Evolutionary conservation across 2,797 vertebrate species (phyloP), one percentile per base, ranked within the genome.

Genomic region (Melanotaenia nigrans): DNA sequence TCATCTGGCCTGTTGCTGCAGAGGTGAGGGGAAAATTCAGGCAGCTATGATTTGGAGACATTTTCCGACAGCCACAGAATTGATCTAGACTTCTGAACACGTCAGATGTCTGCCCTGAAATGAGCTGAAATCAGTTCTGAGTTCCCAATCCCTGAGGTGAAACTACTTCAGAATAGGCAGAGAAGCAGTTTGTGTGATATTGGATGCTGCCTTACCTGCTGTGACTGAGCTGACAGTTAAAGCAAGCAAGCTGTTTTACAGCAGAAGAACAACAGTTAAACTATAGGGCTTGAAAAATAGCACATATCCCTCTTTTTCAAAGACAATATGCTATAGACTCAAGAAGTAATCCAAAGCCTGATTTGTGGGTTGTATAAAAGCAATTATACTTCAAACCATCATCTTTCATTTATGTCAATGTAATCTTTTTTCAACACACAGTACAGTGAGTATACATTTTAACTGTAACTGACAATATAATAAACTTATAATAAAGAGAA

Each of bases 131-230:
- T 38, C 35, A 59, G 24, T 18, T 40, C 66, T 56, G 11, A 71
- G 63, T 20, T 36, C 45, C 6, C 13, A 45, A 35, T 42, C 73
- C 38, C 61, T 20, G 12, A 49, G 57, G 56, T 67, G 60, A 60
- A 61, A 55, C 72, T 32, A 72, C 60, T 69, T 36, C 18, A 63
- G 55, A 56, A 75, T 18, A 64, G 55, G 61, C 38, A 56, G 57
- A 16, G 1, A 64, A 47, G 65, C 9, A 4, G 42, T 59, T 38
- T 61, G 25, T 71, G 16, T 67, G 51, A 54, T 68, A 81, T 75
- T n/a, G 58, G 56, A 71, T 58, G 58, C 54, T n/a, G 42, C 55
- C 22, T 73, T 73, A 53, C 65, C 35, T 40, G 45, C 22, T 38
- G 42, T 28, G 57, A 76, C 47, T 69, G 42, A 4, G 9, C 38